Conservation (phyloP, 2,888 invertebrate genomes). For the Hofmannophila pseudospretella region DNA sequence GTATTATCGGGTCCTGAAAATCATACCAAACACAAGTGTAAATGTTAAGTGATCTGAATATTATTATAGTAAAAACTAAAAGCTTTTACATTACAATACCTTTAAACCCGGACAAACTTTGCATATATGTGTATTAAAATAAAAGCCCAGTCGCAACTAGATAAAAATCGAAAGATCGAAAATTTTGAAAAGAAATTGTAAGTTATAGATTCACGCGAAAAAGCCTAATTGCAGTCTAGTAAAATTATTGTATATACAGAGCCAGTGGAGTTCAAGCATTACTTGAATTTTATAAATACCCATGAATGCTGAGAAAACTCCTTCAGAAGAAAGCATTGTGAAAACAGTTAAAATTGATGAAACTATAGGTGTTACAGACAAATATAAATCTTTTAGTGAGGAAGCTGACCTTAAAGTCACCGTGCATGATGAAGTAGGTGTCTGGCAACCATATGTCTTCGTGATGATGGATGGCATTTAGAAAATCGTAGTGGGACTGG, state of each 20-base stretch:
- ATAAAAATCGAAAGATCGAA: conserved; percentile 5
- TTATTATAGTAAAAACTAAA: conserved; percentile 6
- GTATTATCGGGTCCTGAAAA: conserved; percentile 89
- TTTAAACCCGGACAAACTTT: not conserved
- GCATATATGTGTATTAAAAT: not conserved
- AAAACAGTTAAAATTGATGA: conserved; percentile 46
- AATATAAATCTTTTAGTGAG: not conserved
- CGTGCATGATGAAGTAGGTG: conserved; percentile 97
- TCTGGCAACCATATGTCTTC: conserved; percentile 95
- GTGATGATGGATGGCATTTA: conserved; percentile 96
- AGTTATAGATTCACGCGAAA: conserved; percentile 18
- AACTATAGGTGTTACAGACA: conserved; percentile 23
- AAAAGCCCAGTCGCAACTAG: not conserved
- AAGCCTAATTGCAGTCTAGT: conserved; percentile 47
- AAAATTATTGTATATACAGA: conserved; percentile 42
- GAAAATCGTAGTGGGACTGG: conserved; percentile 90
- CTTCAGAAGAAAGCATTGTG: conserved; percentile 59
- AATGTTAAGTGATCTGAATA: not conserved
- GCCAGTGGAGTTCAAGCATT: conserved; percentile 46
- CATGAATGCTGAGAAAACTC: conserved; percentile 62
- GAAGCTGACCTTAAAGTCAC: conserved; percentile 87
- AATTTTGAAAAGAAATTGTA: conserved; percentile 22
- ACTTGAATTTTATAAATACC: conserved; percentile 60
- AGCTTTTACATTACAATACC: conserved; percentile 7
- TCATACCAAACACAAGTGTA: not conserved